Base-by-base conservation (phyloP, 2,113 vertebrate genomes). In the Melanerpes aurifrons region DNA sequence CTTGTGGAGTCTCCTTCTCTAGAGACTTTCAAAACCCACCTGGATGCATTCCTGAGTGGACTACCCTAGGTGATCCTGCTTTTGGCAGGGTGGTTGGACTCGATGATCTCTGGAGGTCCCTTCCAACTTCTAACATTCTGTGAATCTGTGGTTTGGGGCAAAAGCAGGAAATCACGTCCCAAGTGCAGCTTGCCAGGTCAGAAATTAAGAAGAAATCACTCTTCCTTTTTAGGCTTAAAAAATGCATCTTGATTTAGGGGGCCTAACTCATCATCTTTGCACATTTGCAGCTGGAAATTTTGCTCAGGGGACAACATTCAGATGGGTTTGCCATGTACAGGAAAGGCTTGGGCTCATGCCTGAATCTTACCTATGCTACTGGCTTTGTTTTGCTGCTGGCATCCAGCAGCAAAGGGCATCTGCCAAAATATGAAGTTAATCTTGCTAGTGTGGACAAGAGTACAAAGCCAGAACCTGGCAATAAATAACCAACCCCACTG, bases 161-260 rank as follows among this genome's bases (percentile, higher is more conserved):
- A 84, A 93, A 82, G 37, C 35, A 67, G 64, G 68, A 93, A 89
- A 87, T 74, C 53, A n/a, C 35, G 47, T 85, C 63, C 68, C 47
- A 82, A 91, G 61, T 59, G 61, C 35, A 77, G 86, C 47, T 69
- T 3, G 3, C 53, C 79, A 61, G 68, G 54, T 91, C 79, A 59
- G 32, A 94, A 92, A 95, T 78, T 84, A 71, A 82, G 87, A 95
- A 70, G 48, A 74, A 82, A 86, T 94, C 57, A 37, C 56, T 17
- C 31, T 69, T 68, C 61, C 31, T 82, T 85, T 63, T 85, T 20
- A 76, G 50, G 29, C 14, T 80, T 95, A 32, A 86, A 90, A 87
- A 90, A 56, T 28, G 28, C n/a, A 26, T 35, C 68, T 15, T 3
- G 1, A 14, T 77, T 70, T 59, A 89, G 63, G 28, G 18, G 19